Evolutionary conservation across 2,888 invertebrate genomes (phyloP).

Genomic region (Acronicta leporina): DNA sequence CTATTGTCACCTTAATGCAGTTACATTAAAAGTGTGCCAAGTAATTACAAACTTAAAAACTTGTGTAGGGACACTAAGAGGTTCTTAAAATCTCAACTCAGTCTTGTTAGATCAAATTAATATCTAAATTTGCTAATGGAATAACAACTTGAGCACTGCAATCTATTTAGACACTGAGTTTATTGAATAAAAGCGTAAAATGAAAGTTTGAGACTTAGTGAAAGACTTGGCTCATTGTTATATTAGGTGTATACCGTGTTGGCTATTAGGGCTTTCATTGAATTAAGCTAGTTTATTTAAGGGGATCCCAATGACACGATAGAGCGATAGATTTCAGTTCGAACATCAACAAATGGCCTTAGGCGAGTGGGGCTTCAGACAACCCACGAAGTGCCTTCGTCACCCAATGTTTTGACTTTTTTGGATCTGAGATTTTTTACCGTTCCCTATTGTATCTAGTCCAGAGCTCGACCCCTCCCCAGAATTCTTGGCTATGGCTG

Average conservation of each 20-base stretch:
- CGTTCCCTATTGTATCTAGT: too few species aligned
- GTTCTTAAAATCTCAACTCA: slow-evolving; percentile 17
- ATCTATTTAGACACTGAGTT: slow-evolving; percentile 11
- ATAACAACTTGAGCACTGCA: slow-evolving; percentile 19
- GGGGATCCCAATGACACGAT: not conserved
- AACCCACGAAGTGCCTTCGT: too few species aligned
- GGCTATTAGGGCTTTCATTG: not conserved
- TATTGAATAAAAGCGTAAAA: slow-evolving; percentile 14
- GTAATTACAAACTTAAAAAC: slow-evolving; percentile 9
- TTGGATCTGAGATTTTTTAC: too few species aligned
- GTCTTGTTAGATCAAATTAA: slow-evolving; percentile 21
- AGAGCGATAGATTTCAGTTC: too few species aligned
- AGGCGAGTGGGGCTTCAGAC: too few species aligned
- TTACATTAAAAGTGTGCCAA: slow-evolving; percentile 3
- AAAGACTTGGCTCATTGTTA: not conserved
- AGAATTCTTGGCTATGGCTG: too few species aligned
- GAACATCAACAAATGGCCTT: not conserved
- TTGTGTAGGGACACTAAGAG: slow-evolving; percentile 8
- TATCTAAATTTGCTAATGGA: slow-evolving; percentile 28
- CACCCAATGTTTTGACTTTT: too few species aligned
- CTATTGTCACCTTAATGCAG: not conserved
- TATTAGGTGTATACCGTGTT: not conserved
- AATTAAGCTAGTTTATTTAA: not conserved
- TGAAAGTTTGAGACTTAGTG: slow-evolving; percentile 24
- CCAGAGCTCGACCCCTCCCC: too few species aligned